Evolutionary conservation across 2,797 vertebrate species (phyloP), one percentile per base, ranked within the genome.

Genomic region (Hapalemur alaotrensis): DNA sequence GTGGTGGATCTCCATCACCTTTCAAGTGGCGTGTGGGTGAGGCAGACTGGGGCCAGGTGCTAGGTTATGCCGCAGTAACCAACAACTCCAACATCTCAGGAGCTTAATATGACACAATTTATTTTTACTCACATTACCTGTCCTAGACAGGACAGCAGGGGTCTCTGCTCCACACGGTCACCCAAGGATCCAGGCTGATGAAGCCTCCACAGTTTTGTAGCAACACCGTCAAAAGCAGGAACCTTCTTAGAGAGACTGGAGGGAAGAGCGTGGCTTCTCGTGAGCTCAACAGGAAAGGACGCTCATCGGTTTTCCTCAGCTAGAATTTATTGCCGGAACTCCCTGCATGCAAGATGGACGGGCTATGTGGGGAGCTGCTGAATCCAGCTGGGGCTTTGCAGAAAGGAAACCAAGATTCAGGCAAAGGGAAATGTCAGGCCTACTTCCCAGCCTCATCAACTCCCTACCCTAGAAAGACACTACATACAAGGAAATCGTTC

Each of bases 41-140:
- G 28, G 25, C 18, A 4, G 22, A 5, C 0, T 35, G 28, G n/a
- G 1, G 0, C 15, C 17, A 52, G n/a, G 70, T 30, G 7, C 32
- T 38, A 4, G 41, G 0, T 23, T 5, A 13, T 12, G n/a, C 69
- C 22, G 20, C 17, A 25, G n/a, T 38, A 28, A n/a, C 72, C 8
- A 81, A 13, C 9, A 67, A n/a, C 43, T 28, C 73, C 28, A 57
- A 38, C 30, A 46, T 28, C 20, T 22, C 28, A n/a, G 41, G 38
- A 43, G 30, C 17, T 75, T 43, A 18, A 2, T 30, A 18, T 23
- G 57, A 18, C 30, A 12, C 38, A 32, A 28, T 10, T 8, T 2
- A 6, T 3, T 7, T 18, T 11, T 7, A 30, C 30, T n/a, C 18
- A 1, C 4, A 1, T 17, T 10, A 2, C 35, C 23, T 13, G 30